Conservation (phyloP, 2,888 invertebrate genomes). For the Stomorhina lunata region DNA sequence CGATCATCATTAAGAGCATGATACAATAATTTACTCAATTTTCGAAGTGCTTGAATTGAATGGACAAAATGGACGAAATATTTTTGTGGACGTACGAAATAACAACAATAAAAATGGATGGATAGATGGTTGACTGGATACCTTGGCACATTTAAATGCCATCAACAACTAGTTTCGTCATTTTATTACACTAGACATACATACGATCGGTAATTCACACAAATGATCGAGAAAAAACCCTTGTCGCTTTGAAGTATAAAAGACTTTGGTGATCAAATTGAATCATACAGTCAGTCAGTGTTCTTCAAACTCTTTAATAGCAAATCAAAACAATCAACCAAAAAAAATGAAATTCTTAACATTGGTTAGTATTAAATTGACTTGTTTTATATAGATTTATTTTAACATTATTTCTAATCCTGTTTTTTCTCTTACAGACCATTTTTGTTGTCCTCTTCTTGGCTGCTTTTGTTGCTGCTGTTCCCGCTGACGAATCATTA, state of each 20-base stretch:
- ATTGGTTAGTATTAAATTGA: conserved; percentile 68
- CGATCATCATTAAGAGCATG: conserved; percentile 3
- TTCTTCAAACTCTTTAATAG: conserved; percentile 48
- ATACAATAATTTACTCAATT: conserved; percentile 17
- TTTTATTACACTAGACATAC: conserved; percentile 19
- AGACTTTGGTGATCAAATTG: conserved; percentile 62
- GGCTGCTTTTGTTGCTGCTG: conserved; percentile 73
- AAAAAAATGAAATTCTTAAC: conserved; percentile 74
- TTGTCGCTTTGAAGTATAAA: conserved; percentile 73
- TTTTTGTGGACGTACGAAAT: not conserved
- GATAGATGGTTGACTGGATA: conserved; percentile 51
- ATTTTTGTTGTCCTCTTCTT: conserved; percentile 75
- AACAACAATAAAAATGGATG: conserved; percentile 26
- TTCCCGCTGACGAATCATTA: conserved; percentile 75
- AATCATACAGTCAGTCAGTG: conserved; percentile 70
- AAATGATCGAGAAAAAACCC: conserved; percentile 21
- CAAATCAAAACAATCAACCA: too few relatives aligned
- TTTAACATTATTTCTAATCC: conserved; percentile 4
- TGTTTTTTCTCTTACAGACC: conserved; percentile 69
- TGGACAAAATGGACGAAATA: conserved; percentile 20
- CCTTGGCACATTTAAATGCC: conserved; percentile 63
- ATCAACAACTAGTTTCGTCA: conserved; percentile 53
- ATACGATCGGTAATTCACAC: not conserved
- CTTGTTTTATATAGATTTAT: not conserved
- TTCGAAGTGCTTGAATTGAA: conserved; percentile 39